These are phyloP conservation scores for Erythrocercus mccallii DNA, from an alignment of 2,113 vertebrate species.

Conservation along the genomic window DNA sequence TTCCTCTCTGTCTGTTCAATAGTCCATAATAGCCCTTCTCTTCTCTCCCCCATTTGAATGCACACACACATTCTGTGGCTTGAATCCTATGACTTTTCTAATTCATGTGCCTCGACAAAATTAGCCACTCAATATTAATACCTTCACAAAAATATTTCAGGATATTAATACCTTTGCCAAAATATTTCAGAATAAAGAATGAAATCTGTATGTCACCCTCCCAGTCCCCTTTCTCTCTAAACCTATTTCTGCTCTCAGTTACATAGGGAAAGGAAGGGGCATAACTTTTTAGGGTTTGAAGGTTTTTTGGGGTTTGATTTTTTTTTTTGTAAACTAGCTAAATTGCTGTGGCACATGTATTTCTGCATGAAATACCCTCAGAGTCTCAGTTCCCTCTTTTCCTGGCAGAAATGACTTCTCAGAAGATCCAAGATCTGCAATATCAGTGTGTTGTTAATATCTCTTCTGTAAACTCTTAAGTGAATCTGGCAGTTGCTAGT, in stretches of 20 bases:
- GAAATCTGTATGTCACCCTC: background rate
- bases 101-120: background rate
- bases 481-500: conserved; percentile 72
- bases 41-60: background rate
- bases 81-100: background rate
- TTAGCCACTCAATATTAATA: background rate
- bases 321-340: background rate
- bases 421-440: conserved; percentile 16
- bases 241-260: background rate
- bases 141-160: background rate
- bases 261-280: background rate
- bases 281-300: background rate
- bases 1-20: background rate
- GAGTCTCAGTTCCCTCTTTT: background rate
- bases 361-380: background rate
- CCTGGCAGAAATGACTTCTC: background rate
- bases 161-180: background rate
- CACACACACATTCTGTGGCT: background rate
- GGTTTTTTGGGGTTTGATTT: background rate
- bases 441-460: conserved; percentile 62
- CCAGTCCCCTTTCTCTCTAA: background rate
- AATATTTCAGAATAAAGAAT: conserved; percentile 1
- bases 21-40: background rate
- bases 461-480: conserved; percentile 64
- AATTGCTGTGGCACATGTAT: background rate